These are phyloP conservation scores for Chlorodrepanis virens DNA, from an alignment of 2,113 vertebrate genomes.

Conservation along the genomic window DNA sequence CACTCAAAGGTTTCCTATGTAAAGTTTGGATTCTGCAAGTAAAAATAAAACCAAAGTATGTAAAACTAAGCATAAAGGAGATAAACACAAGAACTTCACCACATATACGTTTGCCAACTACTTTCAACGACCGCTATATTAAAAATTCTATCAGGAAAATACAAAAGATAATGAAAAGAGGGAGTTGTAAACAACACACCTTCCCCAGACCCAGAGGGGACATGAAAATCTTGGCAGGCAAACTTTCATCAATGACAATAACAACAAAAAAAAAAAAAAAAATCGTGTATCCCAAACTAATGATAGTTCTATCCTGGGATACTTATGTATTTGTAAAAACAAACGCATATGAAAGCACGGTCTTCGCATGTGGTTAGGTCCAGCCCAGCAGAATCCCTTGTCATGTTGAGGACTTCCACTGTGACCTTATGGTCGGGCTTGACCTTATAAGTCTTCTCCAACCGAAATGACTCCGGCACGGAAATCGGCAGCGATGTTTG, in stretches of 20 bases:
- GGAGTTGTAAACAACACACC: neutral
- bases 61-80: neutral
- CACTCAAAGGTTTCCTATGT: neutral
- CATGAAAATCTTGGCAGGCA: neutral
- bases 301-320: neutral
- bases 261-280: neutral
- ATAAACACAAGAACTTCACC: neutral
- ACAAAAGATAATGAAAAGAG: fast-evolving
- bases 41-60: neutral
- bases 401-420: neutral
- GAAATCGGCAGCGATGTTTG: neutral
- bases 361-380: neutral
- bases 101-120: fast-evolving
- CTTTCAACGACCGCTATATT: neutral
- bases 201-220: neutral
- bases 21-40: neutral
- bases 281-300: neutral
- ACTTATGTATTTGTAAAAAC: neutral
- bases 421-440: neutral
- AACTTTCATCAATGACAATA: neutral
- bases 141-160: neutral
- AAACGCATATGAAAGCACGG: fast-evolving
- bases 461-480: fast-evolving
- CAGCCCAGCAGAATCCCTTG: neutral
- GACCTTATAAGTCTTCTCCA: neutral